Evolutionary conservation across 2,888 invertebrate species (phyloP), one percentile per base, ranked within the genome.

Genomic region (Diaprepes abbreviatus): DNA sequence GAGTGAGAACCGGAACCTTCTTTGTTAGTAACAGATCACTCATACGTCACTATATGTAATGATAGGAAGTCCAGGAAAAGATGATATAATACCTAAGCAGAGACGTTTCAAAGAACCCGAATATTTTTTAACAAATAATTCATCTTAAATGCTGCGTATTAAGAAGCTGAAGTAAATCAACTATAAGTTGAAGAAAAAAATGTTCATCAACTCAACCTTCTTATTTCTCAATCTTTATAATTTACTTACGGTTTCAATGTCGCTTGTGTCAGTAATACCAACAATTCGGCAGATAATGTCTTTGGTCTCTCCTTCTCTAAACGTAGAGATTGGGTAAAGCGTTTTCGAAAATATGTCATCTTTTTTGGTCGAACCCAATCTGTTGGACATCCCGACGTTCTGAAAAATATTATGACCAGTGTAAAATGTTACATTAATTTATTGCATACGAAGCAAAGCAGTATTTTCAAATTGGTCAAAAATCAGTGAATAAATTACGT

Each of bases 271-370:
- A 4, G 14, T 33, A 17, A 77, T 62, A 5, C 75, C 75, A 9
- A 76, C 36, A 31, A 76, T 60, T 38, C 55, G 65, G 28, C 72
- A 65, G 24, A 77, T 69, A 10, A 73, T 59, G 1, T 75, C 73
- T 48, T 74, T 74, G 0, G 58, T 28, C 21, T 50, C 66, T 7
- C 72, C 74, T 10, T 68, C 59, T 19, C 33, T 65, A 28, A 40
- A 65, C 0, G 62, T 58, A 6, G 66, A 43, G 9, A 72, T 43
- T 14, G 67, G 65, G 36, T 70, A 70, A 19, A 66, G 14, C 3
- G 59, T 72, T 50, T 74, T 74, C 1, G 66, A 59, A 55, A 48
- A 68, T 57, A 58, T 59, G 14, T 54, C 54, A 35, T 65, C 28
- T 14, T 33, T 54, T 2, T 64, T 58, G 2, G 10, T 35, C 2